Percentiles rank a stretch among this genome's conserved stretches.
Conservation (phyloP, 2,113 vertebrate species). For the Castor canadensis region DNA sequence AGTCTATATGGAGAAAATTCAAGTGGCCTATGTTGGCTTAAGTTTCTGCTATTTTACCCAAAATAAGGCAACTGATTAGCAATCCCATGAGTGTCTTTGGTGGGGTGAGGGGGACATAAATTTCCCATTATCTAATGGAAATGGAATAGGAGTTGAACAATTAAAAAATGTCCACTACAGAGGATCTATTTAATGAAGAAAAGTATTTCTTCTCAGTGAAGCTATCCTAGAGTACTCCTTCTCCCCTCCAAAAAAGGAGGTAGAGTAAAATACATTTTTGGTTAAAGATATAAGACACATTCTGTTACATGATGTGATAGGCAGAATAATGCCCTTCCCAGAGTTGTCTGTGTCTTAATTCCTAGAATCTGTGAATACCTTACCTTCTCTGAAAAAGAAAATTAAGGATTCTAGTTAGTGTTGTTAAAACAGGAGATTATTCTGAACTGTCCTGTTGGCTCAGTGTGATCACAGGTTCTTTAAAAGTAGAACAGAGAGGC, state of each 20-base stretch:
- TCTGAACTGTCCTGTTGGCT: not conserved
- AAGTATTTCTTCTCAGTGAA: not conserved
- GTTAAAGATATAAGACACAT: conserved; percentile 17
- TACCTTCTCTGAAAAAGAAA: not conserved
- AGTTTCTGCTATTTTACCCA: not conserved
- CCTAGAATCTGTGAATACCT: not conserved
- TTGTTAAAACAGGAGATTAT: not conserved
- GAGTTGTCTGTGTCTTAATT: not conserved
- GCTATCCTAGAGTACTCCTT: not conserved
- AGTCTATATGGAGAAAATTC: not conserved
- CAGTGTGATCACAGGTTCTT: not conserved
- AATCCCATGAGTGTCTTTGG: not conserved
- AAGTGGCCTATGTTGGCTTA: not conserved
- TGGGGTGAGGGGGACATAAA: not conserved
- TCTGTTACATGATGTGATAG: not conserved
- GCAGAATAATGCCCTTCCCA: not conserved
- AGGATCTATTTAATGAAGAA: not conserved
- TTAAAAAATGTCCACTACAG: not conserved
- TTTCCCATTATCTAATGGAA: not conserved
- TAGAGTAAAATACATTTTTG: not conserved
- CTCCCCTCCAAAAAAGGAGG: not conserved
- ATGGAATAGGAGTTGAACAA: not conserved
- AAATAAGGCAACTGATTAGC: not conserved
- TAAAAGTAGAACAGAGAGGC: not conserved
- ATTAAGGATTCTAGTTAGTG: not conserved